Base-by-base conservation (phyloP, 2,113 vertebrate species). In the Nyctereutes procyonoides region DNA sequence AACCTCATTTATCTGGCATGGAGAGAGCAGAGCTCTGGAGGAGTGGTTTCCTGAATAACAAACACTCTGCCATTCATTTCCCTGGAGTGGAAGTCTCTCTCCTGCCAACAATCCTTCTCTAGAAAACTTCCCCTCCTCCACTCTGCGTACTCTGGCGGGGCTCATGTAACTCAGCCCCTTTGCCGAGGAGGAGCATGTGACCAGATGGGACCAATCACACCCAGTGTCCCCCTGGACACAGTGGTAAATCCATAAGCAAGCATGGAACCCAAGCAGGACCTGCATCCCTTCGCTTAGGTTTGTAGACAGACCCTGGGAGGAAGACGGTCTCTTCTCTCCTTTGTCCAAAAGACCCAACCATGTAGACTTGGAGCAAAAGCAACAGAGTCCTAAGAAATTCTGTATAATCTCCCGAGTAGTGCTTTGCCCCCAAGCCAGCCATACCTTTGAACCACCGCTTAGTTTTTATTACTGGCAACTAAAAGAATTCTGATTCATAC, bases 1-100 rank as follows among this genome's bases (percentile, higher is more conserved):
- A 97, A 88, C 86, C 97, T 86, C 80, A 81, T 97, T 95, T 94
- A 93, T 97, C 95, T 95, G 97, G 95, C 96, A 38, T 83, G 88
- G 63, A 80, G 95, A 88, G 79, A 91, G 86, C 3, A 95, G 81
- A 95, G 92, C 93, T 95, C 96, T 79, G 86, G 87, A 97, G 89
- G 90, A 90, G 95, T 85, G 95, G 96, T 92, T 97, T 98, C 97
- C 96, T 97, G 97, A 97, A 97, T 97, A 98, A 97, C 97, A 98
- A 97, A 83, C 96, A 97, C 96, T 89, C 77, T 63, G 92, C 94
- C 97, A 96, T 97, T 98, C 97, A 95, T 43, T 89, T 71, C 95
- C 87, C 94, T 90, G 79, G 87, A 97, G 87, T 96, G 94, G 87
- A 97, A 97, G 90, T 58, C 79, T 48, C 82, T 69, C 94, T 71